A percentile compares a stretch with the other conserved stretches of the same genome.
Conservation (phyloP, 2,113 vertebrate species). For the Cebus imitator region DNA sequence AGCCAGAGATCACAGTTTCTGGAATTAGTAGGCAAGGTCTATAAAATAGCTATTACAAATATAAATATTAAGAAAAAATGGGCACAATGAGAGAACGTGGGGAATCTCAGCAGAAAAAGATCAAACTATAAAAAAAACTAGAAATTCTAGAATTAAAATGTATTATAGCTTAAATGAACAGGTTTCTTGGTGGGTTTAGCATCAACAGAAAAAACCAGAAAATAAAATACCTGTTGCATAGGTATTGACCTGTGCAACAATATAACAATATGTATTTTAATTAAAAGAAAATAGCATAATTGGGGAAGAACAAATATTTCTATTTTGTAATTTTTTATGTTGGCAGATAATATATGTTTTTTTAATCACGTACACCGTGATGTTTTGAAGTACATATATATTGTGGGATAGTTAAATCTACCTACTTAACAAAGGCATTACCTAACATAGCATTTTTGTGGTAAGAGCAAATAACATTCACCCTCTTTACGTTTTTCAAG, state of each 20-base stretch:
- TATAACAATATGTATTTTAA: background rate
- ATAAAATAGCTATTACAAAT: background rate
- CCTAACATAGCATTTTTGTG: background rate
- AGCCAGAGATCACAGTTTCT: background rate
- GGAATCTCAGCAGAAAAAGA: background rate
- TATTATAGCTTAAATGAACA: background rate
- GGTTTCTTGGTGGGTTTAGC: background rate
- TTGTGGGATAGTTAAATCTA: background rate
- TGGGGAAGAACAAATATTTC: background rate
- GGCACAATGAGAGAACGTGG: background rate
- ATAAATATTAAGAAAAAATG: background rate
- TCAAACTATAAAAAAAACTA: background rate
- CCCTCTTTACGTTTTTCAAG: background rate
- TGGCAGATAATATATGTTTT: background rate
- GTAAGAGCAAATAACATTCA: background rate
- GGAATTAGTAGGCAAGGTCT: background rate
- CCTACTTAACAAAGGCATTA: background rate
- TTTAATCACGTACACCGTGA: background rate
- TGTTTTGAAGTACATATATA: background rate
- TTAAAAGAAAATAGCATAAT: background rate
- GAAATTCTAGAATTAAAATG: background rate
- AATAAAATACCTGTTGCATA: background rate
- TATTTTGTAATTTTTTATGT: background rate
- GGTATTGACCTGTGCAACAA: background rate
- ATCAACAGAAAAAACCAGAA: background rate